Evolutionary conservation across 64 coral and sea anemone species (phyloP), one percentile per base, ranked within the genome.

Genomic region (Trachythela sp.): DNA sequence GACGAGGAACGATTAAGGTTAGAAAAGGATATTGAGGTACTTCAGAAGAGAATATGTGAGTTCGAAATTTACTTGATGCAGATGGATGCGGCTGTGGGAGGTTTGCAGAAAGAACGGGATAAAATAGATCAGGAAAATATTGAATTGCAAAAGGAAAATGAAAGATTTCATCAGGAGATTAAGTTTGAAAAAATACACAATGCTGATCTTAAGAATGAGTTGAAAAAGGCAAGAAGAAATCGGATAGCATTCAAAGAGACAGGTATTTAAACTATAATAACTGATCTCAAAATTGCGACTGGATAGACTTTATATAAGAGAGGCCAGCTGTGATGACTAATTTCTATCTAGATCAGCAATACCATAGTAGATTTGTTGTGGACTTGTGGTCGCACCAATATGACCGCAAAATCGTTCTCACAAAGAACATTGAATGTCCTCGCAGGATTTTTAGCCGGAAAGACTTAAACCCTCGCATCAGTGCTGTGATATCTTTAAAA

Each of bases 131-230:
- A 36, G 30, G 75, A 80, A 40, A 80, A 80, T 80, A 5, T 80
- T 0, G 75, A 40, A 37, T 40, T 80, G 33, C 75, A 80, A 40
- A 80, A 80, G 34, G 75, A 80, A 37, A 80, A 80, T 40, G 75
- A 80, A 30, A 0, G 75, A 35, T 80, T 80, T 80, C 75, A 80
- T 40, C 75, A 80, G 33, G 75, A 80, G 20, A 80, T 80, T 13
- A 80, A 80, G 30, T 80, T 80, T 40, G 75, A 80, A 40, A 80
- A 80, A 80, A 80, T 80, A 80, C 75, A 80, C 75, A 80, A 80
- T 40, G 75, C 75, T 37, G 75, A 80, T 80, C 37, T 80, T 37
- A 80, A 80, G 30, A 80, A 80, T 36, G 75, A 80, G 20, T 18
- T 80, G 75, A 80, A 80, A 29, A 80, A 80, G 30, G 37, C 37